Evolutionary conservation across 2,888 invertebrate species (phyloP), one percentile per base, ranked within the genome.

Genomic region (Acrobasis repandana): DNA sequence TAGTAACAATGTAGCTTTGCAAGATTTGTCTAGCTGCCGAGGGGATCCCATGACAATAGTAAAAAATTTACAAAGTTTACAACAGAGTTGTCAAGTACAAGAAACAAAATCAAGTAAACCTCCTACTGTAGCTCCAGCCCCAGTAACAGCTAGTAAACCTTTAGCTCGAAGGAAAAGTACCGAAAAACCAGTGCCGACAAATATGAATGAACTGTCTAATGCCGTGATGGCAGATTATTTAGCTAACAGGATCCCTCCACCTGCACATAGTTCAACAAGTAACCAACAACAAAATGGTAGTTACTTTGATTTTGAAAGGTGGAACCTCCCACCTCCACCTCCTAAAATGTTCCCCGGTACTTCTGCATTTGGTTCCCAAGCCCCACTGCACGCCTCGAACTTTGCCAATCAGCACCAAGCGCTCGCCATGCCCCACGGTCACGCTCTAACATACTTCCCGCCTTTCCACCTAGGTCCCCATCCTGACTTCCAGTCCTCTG

Each of bases 231-330:
- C 93, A 47, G 93, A 93, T 72, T 93, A 93, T 77, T 83, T 93
- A 65, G 89, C 93, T 57, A 94, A 92, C 72, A 92, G 95, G 76
- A 94, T 95, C 69, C 95, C 95, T 64, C 95, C 96, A 9, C 95
- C 95, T 16, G 95, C 95, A 5, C 95, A 96, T 77, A 95, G 94
- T 75, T 94, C 95, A 58, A 93, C 93, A 5, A 89, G 81, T 74
- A 89, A 78, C 74, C 91, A 92, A 72, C 94, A 93, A 71, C 94
- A 94, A 77, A 95, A 95, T 79, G 94, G 94, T 66, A 94, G 94
- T 59, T 96, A 96, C 78, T 96, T 96, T 74, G 96, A 97, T 82
- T 96, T 96, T 74, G 96, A 95, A 74, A 92, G 96, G 70, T 97
- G 96, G 96, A 96, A 96, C 82, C 88, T 96, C 60, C 95, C 95